These are phyloP conservation scores for Habrosyne pyritoides DNA, from an alignment of 2,888 invertebrate species.

Conservation along the genomic window DNA sequence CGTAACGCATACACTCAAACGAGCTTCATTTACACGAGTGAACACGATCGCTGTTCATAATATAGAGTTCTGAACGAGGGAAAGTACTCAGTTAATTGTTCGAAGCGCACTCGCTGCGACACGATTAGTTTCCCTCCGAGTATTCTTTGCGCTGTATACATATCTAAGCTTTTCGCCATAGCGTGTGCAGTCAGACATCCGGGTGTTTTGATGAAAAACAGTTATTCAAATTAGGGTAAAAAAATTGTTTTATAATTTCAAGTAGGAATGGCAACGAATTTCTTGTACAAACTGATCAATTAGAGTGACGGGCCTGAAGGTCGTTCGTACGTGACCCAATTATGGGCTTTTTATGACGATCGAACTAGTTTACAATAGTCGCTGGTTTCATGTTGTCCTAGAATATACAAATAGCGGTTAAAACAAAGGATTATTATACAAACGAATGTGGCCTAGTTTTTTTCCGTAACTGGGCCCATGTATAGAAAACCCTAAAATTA, in stretches of 20 bases:
- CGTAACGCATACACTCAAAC: constrained; percentile 31
- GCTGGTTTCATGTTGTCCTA: constrained; percentile 34
- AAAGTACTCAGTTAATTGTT: constrained; percentile 33
- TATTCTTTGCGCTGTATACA: background rate
- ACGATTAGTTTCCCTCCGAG: background rate
- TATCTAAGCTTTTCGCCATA: background rate
- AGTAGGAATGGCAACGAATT: constrained; percentile 16
- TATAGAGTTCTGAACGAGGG: constrained; percentile 17
- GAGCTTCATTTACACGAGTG: constrained; percentile 29
- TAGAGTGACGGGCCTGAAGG: constrained; percentile 43
- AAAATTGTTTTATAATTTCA: background rate
- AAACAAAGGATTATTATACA: constrained; percentile 36
- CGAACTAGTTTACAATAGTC: constrained; percentile 34
- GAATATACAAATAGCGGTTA: constrained; percentile 29
- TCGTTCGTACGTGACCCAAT: constrained; percentile 55
- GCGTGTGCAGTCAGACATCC: background rate
- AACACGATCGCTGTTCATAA: constrained; percentile 21
- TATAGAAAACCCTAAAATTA: background rate
- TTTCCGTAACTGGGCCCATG: background rate
- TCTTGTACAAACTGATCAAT: constrained; percentile 25
- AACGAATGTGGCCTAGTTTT: background rate
- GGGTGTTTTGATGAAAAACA: background rate
- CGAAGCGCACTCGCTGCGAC: background rate
- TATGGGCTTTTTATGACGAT: constrained; percentile 50
- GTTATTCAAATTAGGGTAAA: background rate